Base-by-base conservation (phyloP, 1,140 invertebrate genomes). In the Neodiprion pinetum region DNA sequence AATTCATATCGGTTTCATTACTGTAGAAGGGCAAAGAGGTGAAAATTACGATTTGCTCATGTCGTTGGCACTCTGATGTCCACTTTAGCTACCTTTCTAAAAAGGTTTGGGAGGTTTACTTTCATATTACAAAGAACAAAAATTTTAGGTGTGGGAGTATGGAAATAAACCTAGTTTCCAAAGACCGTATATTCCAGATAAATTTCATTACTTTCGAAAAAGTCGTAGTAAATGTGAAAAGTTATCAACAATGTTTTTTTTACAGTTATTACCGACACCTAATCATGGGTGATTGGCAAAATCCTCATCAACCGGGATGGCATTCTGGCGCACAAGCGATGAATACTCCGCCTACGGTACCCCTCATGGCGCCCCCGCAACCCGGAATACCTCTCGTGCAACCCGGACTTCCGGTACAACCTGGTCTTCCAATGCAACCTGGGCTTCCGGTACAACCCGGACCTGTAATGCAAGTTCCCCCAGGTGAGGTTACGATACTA, bases 231-330 rank as follows among this genome's bases (percentile, higher is more conserved):
- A 40, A 40, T 40, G 5, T 40, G 28, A 40, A 40, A 40, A 40
- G 28, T 5, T 40, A 40, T 40, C 2, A 40, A 40, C 28, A 40
- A 3, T 40, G 28, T 61, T 61, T 9, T 61, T 14, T 5, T 7
- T 9, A 9, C 5, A 61, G 53, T 61, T 61, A 17, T 14, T 14
- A 61, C n/a, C 7, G 11, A 61, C 4, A 61, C 0, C n/a, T 17
- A 14, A 17, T 61, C 7, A 61, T 61, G 53, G 53, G 11, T 40
- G 28, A 40, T 5, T 61, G 53, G 53, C 53, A 61, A 61, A 61
- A 61, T 61, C 53, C 53, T 61, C 53, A 61, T 61, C 53, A 61
- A 61, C 3, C 53, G 53, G 53, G 53, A 61, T 61, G 53, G 53
- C 5, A 61, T 61, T 14, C 7, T 12, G 53, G n/a, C n/a, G 53